Evolutionary conservation across 2,113 vertebrate species (phyloP).

Genomic region (Corythaixoides concolor): DNA sequence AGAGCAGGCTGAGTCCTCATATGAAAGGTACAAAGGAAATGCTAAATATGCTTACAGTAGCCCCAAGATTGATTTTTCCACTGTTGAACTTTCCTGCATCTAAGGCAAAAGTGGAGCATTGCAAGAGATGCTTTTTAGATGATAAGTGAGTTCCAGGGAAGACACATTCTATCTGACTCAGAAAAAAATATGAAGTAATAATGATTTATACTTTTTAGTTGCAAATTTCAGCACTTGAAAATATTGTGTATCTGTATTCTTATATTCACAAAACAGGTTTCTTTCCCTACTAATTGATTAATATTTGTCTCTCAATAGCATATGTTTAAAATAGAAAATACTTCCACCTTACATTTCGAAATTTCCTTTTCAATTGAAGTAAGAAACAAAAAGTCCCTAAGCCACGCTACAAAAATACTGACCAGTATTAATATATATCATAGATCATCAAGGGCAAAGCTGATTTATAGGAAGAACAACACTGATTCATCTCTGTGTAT

Average conservation of each 20-base stretch:
- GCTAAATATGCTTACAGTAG: neutral
- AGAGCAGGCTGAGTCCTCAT: neutral
- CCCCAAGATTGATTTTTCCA: neutral
- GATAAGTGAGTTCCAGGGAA: neutral
- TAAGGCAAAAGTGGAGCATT: accelerated
- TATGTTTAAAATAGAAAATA: neutral
- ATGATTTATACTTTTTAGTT: neutral
- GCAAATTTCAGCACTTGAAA: neutral
- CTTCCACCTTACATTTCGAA: neutral
- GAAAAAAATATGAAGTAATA: neutral
- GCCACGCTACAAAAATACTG: neutral
- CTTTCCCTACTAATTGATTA: neutral
- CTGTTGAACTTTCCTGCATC: neutral
- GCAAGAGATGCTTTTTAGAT: neutral
- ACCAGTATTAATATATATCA: neutral
- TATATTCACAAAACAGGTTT: neutral
- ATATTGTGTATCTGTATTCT: neutral
- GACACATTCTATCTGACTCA: neutral
- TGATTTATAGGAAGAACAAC: neutral
- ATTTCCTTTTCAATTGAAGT: neutral
- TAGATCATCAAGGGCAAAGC: accelerated
- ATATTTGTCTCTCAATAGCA: neutral
- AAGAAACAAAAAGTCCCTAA: neutral
- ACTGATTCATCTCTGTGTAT: neutral
- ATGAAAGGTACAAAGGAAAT: neutral